A percentile compares a stretch with the other conserved stretches of the same genome.
Conservation (phyloP, 2,113 vertebrate species). For the Menura novaehollandiae region DNA sequence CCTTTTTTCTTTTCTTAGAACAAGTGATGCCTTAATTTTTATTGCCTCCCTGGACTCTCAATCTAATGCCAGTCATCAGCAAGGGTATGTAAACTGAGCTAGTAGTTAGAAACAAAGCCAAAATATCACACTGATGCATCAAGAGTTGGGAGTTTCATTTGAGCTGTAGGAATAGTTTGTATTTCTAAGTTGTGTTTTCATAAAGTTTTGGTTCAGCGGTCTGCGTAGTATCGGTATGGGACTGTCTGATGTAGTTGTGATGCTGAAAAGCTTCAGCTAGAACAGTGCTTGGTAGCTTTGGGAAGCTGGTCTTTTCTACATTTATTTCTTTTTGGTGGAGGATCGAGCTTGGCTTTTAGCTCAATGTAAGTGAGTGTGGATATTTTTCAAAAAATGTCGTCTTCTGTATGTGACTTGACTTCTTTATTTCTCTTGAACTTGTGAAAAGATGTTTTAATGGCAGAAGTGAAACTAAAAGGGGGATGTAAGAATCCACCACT, state of each 20-base stretch:
- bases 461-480: background rate
- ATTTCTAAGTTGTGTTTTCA: background rate
- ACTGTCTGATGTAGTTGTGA: background rate
- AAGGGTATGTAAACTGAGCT: background rate
- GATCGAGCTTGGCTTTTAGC: background rate
- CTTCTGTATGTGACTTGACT: background rate
- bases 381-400: background rate
- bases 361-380: background rate
- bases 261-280: background rate
- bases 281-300: background rate
- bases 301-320: background rate
- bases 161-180: background rate
- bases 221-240: background rate
- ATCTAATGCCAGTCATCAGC: background rate
- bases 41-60: background rate
- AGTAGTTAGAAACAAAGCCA: background rate
- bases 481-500: background rate
- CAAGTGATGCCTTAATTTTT: background rate
- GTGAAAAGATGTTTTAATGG: background rate
- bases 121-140: fast-evolving
- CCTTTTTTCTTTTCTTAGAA: background rate
- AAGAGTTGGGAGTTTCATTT: background rate
- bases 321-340: background rate
- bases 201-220: background rate
- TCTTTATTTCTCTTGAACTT: background rate